phyloP scores from a whole-genome alignment of 2,797 vertebrate species.

The Margarornis squamiger region DNA sequence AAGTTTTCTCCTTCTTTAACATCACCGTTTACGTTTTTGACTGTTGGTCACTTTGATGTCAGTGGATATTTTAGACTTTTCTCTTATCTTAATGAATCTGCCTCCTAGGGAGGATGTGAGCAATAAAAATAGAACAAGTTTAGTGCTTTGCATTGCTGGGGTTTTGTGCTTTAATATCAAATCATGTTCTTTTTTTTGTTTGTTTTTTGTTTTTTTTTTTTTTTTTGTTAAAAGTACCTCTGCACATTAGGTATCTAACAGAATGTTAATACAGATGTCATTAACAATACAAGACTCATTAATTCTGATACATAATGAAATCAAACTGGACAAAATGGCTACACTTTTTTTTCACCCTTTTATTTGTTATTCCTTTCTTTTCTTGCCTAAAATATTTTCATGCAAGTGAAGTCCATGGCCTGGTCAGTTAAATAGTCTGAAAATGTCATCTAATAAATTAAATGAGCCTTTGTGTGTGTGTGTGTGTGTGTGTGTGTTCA shows the following conservation, averaged over 20 bases:
- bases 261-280: constrained; percentile 8
- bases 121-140: neutral
- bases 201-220: too few species aligned
- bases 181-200: neutral
- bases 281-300: constrained; percentile 17
- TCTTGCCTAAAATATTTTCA: neutral
- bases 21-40: constrained; percentile 11
- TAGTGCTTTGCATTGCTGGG: neutral
- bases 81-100: constrained; percentile 20
- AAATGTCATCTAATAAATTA: constrained; percentile 36
- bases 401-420: neutral
- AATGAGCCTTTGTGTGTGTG: neutral
- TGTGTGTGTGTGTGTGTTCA: neutral
- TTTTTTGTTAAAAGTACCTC: neutral
- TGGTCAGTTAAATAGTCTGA: constrained; percentile 35
- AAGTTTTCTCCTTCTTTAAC: neutral
- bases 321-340: constrained; percentile 20
- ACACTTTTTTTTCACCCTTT: neutral
- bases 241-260: constrained; percentile 25
- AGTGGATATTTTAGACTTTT: neutral
- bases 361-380: neutral
- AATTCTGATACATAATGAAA: constrained; percentile 40
- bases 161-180: neutral
- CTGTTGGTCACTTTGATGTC: neutral
- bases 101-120: neutral